Conservation (phyloP, 2,797 vertebrate species). For the Myotis pilosus region DNA sequence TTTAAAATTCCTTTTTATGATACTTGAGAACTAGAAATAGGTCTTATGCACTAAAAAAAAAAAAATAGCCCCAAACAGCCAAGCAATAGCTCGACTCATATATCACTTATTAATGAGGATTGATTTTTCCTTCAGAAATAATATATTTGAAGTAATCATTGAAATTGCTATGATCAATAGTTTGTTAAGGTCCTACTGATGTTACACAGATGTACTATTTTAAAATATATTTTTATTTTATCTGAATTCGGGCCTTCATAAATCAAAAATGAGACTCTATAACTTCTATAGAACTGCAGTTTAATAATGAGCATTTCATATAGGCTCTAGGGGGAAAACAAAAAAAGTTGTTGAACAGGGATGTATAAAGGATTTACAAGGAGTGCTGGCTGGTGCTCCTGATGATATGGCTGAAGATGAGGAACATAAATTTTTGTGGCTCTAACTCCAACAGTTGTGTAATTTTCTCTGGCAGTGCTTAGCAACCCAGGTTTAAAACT, state of each 20-base stretch:
- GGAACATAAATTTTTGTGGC: conserved; percentile 23
- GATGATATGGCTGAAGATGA: neutral
- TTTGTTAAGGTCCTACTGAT: neutral
- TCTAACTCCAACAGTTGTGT: neutral
- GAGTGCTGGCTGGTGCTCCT: neutral
- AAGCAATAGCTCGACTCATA: neutral
- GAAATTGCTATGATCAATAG: neutral
- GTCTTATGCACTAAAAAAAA: neutral
- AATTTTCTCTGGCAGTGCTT: conserved; percentile 28
- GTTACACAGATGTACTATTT: neutral
- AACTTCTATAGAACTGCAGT: neutral
- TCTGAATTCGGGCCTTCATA: neutral
- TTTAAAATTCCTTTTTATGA: neutral
- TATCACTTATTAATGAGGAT: neutral
- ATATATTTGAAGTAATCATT: neutral
- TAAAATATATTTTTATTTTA: neutral
- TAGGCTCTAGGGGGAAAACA: neutral
- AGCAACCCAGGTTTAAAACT: neutral
- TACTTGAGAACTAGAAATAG: neutral
- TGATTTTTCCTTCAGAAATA: conserved; percentile 2
- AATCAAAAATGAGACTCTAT: neutral
- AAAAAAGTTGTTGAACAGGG: neutral
- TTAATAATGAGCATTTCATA: neutral
- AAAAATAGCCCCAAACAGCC: neutral
- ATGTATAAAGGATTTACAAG: neutral